These are phyloP conservation scores for Squalus acanthias DNA, from an alignment of 2,797 vertebrate genomes.

Conservation along the genomic window DNA sequence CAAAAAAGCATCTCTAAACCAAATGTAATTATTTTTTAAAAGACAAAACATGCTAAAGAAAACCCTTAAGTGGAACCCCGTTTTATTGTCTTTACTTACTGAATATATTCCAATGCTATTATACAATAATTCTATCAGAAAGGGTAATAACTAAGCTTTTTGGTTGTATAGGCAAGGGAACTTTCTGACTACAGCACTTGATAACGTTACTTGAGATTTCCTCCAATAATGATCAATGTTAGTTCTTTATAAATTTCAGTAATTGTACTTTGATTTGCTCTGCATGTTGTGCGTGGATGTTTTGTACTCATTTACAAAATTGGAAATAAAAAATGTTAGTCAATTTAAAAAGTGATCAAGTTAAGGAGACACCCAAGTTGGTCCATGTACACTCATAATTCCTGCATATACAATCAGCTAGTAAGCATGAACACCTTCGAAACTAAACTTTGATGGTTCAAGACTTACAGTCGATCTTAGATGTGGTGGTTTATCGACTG, in stretches of 20 bases:
- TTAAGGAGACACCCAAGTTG: neutral
- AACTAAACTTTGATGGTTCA: neutral
- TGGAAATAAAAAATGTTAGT: neutral
- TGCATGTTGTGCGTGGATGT: neutral
- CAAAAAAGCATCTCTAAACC: no score
- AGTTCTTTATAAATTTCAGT: neutral
- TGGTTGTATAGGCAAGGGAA: neutral
- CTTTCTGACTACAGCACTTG: neutral
- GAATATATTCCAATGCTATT: neutral
- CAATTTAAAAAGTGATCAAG: neutral
- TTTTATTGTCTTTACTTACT: no score
- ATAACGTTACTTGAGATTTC: neutral
- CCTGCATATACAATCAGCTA: neutral
- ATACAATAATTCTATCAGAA: no score
- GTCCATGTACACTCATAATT: neutral
- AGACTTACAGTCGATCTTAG: slow-evolving; percentile 73
- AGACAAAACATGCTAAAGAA: neutral
- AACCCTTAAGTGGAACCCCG: neutral
- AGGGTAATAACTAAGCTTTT: neutral
- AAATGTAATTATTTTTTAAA: no score
- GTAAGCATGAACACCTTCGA: neutral
- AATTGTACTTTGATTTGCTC: neutral
- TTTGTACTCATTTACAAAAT: neutral
- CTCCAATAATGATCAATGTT: neutral
- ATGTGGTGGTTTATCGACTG: slow-evolving; percentile 66